Evolutionary conservation across 2,113 vertebrate species (phyloP), one percentile per base, ranked within the genome.

Genomic region (Paramormyrops kingsleyae): DNA sequence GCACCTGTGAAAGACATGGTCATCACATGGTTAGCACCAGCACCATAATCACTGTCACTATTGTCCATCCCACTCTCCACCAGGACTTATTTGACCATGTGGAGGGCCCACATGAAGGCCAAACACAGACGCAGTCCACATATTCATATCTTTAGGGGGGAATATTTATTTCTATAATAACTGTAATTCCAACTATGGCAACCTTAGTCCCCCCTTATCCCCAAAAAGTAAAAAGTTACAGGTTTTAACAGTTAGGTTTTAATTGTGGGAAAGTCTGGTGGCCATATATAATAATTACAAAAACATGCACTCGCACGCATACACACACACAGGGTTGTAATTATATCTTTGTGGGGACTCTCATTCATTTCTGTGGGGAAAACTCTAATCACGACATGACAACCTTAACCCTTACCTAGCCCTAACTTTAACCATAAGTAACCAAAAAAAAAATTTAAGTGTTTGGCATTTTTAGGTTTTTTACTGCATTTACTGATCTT

Each of bases 1-100:
- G 96, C 83, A 99, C 98, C 99, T 99, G 91, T 62, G 85, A 42
- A 92, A 87, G 2, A n/a, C 49, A 42, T 10, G 13, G 17, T 74
- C 74, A 47, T 85, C 53, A 70, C 39, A 62, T 21, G 21, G 17
- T 53, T 56, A 47, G 70, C 83, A 21, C 9, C 39, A 87, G 42
- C 77, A 80, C 35, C 70, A 84, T 47, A n/a, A 47, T 44, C 83
- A 84, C 80, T 12, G 44, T 21, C 39, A 84, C 44, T 31, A 50
- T 53, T 15, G 6, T 47, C 35, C 31, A 42, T 24, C 9, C 10
- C 49, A 31, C 9, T 42, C 42, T 1, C 53, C 27, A 7, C 46
- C 44, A 66, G 39, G 66, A 62, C 86, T 49, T 74, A 42, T 35
- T 52, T 24, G 31, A 52, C 62, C 39, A 50, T 19, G 90, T 91